These are phyloP conservation scores for Nautilus pompilius DNA, from an alignment of 1,140 invertebrate species.

Conservation along the genomic window DNA sequence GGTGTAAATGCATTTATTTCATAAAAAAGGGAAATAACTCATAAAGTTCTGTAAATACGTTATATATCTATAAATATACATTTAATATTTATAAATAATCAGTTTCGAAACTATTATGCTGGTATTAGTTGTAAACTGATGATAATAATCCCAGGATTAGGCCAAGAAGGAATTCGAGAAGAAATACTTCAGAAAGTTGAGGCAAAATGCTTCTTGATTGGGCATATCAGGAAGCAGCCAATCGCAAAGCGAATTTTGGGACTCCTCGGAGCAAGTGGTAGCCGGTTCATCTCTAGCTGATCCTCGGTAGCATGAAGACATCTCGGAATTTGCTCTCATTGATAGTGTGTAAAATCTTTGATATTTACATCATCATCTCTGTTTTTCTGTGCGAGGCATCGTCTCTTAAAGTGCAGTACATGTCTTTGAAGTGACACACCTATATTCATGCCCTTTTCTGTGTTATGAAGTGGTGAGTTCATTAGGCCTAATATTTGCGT, in stretches of 20 bases:
- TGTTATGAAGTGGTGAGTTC: not conserved
- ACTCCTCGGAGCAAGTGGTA: not conserved
- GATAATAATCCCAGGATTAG: not conserved
- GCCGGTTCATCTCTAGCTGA: not conserved
- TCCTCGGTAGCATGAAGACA: not conserved
- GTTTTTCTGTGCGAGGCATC: not conserved
- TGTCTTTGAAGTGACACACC: not conserved
- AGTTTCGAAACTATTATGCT: not conserved
- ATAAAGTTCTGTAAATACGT: too few species aligned
- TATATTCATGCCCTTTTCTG: not conserved
- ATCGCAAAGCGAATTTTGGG: not conserved
- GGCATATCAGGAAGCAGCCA: not conserved
- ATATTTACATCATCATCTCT: not conserved
- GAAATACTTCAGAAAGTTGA: too few species aligned
- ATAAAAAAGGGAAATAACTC: not conserved
- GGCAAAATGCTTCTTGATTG: too few species aligned
- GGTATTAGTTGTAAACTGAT: not conserved
- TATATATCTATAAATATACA: not conserved
- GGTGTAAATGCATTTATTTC: not conserved
- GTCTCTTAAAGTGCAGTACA: not conserved
- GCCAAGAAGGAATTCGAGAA: not conserved
- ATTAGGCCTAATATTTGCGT: not conserved
- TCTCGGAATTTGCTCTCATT: not conserved
- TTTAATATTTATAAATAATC: not conserved
- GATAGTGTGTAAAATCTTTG: not conserved